Percentiles rank a stretch among this genome's conserved stretches.
Conservation (phyloP, 2,113 vertebrate species). For the Picathartes gymnocephalus region DNA sequence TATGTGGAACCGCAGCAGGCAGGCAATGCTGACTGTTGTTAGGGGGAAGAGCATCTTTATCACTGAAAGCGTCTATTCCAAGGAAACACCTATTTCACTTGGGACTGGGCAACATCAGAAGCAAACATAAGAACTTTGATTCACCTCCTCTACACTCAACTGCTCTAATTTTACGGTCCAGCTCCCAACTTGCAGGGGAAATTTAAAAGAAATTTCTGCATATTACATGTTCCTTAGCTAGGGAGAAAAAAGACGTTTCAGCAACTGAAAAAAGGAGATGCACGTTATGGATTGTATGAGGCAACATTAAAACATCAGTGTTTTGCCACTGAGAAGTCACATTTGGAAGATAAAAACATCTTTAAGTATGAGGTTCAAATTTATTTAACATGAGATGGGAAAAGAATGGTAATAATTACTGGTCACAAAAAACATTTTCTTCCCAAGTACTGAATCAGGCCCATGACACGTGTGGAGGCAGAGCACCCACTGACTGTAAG, state of each 20-base stretch:
- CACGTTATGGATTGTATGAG: neutral
- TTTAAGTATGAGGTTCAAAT: neutral
- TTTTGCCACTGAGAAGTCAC: neutral
- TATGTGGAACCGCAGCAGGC: neutral
- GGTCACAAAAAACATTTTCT: neutral
- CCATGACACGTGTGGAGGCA: neutral
- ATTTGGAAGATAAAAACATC: neutral
- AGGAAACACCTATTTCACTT: neutral
- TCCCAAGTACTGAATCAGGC: neutral
- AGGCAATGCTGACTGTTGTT: neutral
- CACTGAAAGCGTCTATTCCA: neutral
- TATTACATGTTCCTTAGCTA: neutral
- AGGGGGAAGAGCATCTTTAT: neutral
- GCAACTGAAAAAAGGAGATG: neutral
- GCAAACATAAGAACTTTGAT: neutral
- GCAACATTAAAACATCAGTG: neutral
- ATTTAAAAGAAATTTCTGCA: neutral
- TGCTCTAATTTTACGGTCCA: neutral
- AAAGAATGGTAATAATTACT: neutral
- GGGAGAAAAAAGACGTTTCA: neutral
- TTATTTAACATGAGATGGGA: neutral
- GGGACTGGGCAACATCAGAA: neutral
- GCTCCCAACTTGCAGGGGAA: neutral
- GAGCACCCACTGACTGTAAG: rapidly evolving
- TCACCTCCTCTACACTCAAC: neutral